Evolutionary conservation across 2,888 invertebrate genomes (phyloP), one percentile per base, ranked within the genome.

Genomic region (Pharmacophagus antenor): DNA sequence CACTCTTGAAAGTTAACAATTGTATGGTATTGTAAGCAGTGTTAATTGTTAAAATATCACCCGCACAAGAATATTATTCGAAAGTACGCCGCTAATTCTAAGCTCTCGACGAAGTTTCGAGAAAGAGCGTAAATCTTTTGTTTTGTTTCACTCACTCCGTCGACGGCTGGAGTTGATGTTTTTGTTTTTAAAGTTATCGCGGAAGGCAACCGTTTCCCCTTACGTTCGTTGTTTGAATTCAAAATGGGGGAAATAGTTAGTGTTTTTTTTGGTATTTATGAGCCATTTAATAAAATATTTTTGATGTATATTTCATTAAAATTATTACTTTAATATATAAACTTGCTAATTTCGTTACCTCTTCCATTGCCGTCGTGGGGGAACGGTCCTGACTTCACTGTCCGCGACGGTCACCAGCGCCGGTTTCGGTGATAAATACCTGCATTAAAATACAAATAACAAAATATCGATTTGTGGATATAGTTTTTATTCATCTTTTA

Each of bases 121-220:
- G n/a, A n/a, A n/a, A n/a, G n/a, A 70, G 71, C 82, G 82, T 87
- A 87, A 87, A 88, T 88, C 86, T 87, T 82, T 79, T 84, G 85
- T 85, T 85, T 84, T 77, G 80, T 76, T 74, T 70, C 78, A 77
- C 77, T 79, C 82, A 82, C 80, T 80, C 80, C 71, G 75, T 73
- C 79, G 83, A 85, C 85, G 80, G 78, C 22, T 46, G 68, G 77
- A 86, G 79, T 85, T 84, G 68, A 54, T 59, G 77, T 78, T 84
- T 85, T 87, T 86, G 82, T 85, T 86, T 79, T 82, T 77, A 83
- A 88, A 86, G 85, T 87, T 86, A 86, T 87, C 85, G 37, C 20
- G 25, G 12, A 44, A 50, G 51, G 25, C 31, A 6, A 48, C 42
- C 22, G 31, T 47, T 58, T 52, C 37, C 58, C 52, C 47, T 23